Percentiles rank a stretch among this genome's conserved stretches.
Conservation (phyloP, 2,113 vertebrate species). For the Mustela nigripes region DNA sequence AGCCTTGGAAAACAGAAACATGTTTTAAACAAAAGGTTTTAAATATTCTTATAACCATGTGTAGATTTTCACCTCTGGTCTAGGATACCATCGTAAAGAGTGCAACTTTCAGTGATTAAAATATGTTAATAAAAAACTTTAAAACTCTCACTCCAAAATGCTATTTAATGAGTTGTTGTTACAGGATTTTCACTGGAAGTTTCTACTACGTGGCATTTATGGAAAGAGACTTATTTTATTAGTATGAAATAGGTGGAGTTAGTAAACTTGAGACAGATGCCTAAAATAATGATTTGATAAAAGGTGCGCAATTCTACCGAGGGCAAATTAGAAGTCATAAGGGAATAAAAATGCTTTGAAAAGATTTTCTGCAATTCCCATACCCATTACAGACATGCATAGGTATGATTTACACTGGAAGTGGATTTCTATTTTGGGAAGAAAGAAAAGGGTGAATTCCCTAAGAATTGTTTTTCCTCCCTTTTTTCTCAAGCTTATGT, state of each 20-base stretch:
- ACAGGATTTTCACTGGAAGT: not conserved
- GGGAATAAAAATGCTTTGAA: constrained; percentile 52
- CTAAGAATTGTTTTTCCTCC: constrained; percentile 10
- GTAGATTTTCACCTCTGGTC: constrained; percentile 53
- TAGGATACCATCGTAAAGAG: constrained; percentile 24
- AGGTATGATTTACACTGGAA: constrained; percentile 34
- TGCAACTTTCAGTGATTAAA: constrained; percentile 31
- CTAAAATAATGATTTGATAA: constrained; percentile 56
- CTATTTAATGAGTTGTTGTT: constrained; percentile 3
- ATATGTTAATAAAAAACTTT: constrained; percentile 2
- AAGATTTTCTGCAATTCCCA: constrained; percentile 69
- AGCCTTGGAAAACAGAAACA: constrained; percentile 62
- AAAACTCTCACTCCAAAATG: constrained; percentile 63
- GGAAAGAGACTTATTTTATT: constrained; percentile 52
- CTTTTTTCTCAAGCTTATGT: not conserved
- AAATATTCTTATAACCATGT: constrained; percentile 27
- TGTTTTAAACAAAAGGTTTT: constrained; percentile 72
- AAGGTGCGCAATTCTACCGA: constrained; percentile 12
- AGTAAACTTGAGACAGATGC: constrained; percentile 51
- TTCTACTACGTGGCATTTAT: constrained; percentile 20
- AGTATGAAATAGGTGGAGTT: constrained; percentile 42
- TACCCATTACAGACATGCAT: not conserved
- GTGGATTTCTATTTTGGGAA: constrained; percentile 58
- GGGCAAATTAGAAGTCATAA: constrained; percentile 55
- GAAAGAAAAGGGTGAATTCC: constrained; percentile 47